Percentiles rank a stretch among this genome's conserved stretches.
These are phyloP conservation scores for Pteria penguin DNA, from an alignment of 2,888 invertebrate genomes.

Conservation along the genomic window DNA sequence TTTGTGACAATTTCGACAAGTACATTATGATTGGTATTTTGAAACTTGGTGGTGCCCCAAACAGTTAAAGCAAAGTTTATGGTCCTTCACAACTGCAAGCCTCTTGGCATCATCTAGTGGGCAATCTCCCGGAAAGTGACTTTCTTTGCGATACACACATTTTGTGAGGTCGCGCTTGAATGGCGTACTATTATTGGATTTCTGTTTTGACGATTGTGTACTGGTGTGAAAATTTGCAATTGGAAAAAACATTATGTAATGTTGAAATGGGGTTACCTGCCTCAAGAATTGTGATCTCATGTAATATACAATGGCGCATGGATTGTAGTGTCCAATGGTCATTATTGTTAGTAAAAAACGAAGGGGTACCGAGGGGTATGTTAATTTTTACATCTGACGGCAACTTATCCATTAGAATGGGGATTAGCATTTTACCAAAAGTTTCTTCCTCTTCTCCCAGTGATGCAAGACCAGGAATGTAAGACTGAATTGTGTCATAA, in stretches of 20 bases:
- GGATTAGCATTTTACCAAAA: background rate
- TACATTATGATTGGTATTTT: background rate
- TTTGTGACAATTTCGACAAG: background rate
- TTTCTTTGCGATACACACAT: background rate
- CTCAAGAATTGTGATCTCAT: slow-evolving; percentile 2
- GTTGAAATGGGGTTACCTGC: background rate
- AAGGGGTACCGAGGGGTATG: no score
- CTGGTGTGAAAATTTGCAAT: slow-evolving; percentile 7
- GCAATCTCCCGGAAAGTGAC: background rate
- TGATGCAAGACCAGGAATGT: slow-evolving; percentile 2
- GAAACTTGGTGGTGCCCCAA: background rate
- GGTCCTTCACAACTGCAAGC: background rate
- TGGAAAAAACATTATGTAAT: background rate
- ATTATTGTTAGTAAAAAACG: background rate
- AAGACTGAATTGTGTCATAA: slow-evolving; percentile 11
- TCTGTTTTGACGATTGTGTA: background rate
- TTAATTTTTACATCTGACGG: background rate
- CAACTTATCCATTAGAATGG: background rate
- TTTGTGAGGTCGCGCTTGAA: background rate
- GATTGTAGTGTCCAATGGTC: background rate
- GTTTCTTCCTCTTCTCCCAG: slow-evolving; percentile 1
- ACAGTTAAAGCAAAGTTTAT: background rate
- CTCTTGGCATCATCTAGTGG: background rate
- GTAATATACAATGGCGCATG: background rate
- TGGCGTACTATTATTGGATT: background rate